Base-by-base conservation (phyloP, 92 coral and sea anemone genomes). In the Ricordea florida region DNA sequence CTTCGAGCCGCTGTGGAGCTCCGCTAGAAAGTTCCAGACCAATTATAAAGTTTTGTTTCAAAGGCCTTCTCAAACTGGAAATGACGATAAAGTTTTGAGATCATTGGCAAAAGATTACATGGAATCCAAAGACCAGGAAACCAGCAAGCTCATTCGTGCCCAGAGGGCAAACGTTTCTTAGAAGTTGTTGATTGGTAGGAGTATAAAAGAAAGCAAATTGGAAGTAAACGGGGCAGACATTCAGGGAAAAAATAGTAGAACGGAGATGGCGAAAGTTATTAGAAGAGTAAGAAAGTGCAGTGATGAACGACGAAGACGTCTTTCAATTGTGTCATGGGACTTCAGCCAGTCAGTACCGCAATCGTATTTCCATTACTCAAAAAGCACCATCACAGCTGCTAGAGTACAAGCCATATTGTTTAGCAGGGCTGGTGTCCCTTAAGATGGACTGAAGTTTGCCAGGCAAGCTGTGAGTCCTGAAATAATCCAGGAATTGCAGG, bases 361-460 rank as follows among this genome's bases (percentile, higher is more conserved):
- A 31, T n/a, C 42, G 15, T 45, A 17, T 27, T 80, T 80, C 62
- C 40, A 31, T 16, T 69, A 79, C 73, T 80, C 79, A 7, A 77
- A 77, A n/a, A 66, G 52, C 37, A 47, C 81, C 13, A 66, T 71
- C 14, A 71, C 66, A 3, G 66, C 57, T 5, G 78, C 66, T 1
- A 50, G 74, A 31, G 77, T 71, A 1, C 90, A 85, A 78, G 81
- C 76, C 9, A 22, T 48, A 23, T 71, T 71, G 57, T 71, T 71
- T 71, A 66, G 67, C 17, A 55, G 66, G 16, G 78, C 66, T 41
- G 66, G 78, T 53, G 78, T 71, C 48, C 78, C 78, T 27, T 67
- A 10, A 6, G 37, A 26, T 55, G 66, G 68, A 0, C 53, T 80
- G 22, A 66, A 3, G 2, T 73, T 86, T 52, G 61, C 34, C 45